Conservation (phyloP, 2,888 invertebrate genomes). For the Lasioglossum morio region DNA sequence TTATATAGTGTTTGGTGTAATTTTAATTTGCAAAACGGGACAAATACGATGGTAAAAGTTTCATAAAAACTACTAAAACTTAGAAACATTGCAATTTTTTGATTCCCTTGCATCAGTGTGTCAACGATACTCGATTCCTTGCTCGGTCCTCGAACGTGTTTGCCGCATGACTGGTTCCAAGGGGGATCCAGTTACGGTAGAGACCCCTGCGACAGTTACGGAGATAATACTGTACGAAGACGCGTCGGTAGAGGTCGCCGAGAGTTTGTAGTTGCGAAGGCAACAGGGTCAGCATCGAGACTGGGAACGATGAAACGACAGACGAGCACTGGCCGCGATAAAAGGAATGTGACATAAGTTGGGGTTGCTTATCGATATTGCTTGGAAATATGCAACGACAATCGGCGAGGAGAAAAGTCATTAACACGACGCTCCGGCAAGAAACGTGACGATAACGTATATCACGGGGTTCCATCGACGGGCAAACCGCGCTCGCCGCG, state of each 20-base stretch:
- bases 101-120: too few species aligned
- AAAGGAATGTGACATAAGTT: constrained; percentile 56
- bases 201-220: too few species aligned
- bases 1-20: too few species aligned
- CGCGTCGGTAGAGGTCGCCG: background rate
- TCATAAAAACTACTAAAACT: too few species aligned
- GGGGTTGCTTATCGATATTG: constrained; percentile 61
- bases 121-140: too few species aligned
- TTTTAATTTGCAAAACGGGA: too few species aligned
- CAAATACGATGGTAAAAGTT: too few species aligned
- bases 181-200: too few species aligned
- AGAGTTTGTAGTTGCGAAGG: background rate
- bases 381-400: constrained; percentile 51
- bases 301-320: constrained; percentile 33
- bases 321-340: constrained; percentile 25
- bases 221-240: background rate
- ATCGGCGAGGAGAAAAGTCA: constrained; percentile 50
- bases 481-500: background rate
- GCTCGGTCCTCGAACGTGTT: too few species aligned
- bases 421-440: constrained; percentile 54
- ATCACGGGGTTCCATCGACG: constrained; percentile 52
- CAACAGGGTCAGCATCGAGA: constrained; percentile 26
- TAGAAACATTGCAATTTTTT: too few species aligned
- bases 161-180: too few species aligned
- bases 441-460: constrained; percentile 52